A percentile compares a stretch with the other conserved stretches of the same genome.
Conservation (phyloP, 2,888 invertebrate genomes). For the Toxonevra muliebris region DNA sequence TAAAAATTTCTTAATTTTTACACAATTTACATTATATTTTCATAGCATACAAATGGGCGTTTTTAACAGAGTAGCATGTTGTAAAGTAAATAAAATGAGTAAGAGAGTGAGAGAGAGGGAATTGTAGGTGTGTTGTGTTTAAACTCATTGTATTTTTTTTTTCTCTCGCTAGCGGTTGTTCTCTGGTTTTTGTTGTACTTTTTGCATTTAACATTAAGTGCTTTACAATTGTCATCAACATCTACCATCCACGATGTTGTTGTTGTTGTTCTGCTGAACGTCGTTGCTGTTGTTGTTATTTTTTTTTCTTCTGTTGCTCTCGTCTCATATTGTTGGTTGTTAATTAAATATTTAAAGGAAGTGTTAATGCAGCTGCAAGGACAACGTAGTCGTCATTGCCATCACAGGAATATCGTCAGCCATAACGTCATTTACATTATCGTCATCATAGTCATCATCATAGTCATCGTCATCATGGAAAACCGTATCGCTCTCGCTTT, state of each 20-base stretch:
- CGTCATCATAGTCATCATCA: constrained; percentile 18
- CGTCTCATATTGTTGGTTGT: background rate
- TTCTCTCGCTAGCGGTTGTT: too few relatives aligned
- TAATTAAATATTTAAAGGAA: constrained; percentile 10
- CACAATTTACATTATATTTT: too few relatives aligned
- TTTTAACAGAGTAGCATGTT: too few relatives aligned
- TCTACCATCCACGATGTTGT: background rate
- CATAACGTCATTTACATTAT: background rate
- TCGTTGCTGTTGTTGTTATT: constrained; percentile 1
- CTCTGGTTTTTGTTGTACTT: background rate
- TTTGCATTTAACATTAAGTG: background rate
- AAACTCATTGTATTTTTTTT: too few relatives aligned
- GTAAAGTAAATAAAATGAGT: too few relatives aligned
- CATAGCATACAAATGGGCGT: too few relatives aligned
- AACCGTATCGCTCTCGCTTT: too few relatives aligned
- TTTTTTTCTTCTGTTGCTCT: constrained; percentile 1
- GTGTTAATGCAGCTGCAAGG: constrained; percentile 3
- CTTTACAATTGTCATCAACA: background rate
- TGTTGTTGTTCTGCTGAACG: constrained; percentile 4
- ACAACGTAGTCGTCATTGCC: background rate
- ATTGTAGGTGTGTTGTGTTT: too few relatives aligned
- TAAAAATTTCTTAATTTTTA: too few relatives aligned
- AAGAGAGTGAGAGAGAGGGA: too few relatives aligned
- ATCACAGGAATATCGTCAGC: too few relatives aligned
- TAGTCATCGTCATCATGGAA: constrained; percentile 8